These are phyloP conservation scores for Liolophura sinensis DNA, from an alignment of 1,140 invertebrate genomes.

Conservation along the genomic window DNA sequence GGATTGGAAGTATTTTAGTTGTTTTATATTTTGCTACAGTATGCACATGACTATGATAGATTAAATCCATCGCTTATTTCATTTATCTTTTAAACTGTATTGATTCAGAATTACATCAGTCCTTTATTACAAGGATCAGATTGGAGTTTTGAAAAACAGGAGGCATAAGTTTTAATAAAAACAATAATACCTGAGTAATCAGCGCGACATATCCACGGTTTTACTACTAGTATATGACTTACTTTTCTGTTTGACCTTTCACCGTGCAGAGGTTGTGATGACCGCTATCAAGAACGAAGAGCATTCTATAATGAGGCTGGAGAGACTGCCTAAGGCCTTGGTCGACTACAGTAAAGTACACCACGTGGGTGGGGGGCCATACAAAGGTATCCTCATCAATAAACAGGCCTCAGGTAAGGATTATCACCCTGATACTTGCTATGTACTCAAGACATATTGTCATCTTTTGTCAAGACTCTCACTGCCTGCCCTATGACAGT, in stretches of 20 bases:
- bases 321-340: conserved; percentile 35
- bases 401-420: conserved; percentile 40
- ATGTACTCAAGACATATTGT: too few species aligned
- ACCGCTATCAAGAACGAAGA: conserved; percentile 45
- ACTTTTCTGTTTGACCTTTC: neutral
- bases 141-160: neutral
- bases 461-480: neutral
- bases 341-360: conserved; percentile 41
- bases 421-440: neutral
- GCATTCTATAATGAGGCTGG: conserved; percentile 39
- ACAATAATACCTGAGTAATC: neutral
- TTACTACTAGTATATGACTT: neutral
- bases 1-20: too few species aligned
- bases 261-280: conserved; percentile 45
- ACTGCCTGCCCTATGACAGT: neutral
- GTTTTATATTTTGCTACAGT: too few species aligned
- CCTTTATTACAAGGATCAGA: neutral
- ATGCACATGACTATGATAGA: too few species aligned
- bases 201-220: neutral
- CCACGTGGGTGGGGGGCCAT: conserved; percentile 43
- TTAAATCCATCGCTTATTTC: too few species aligned
- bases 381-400: conserved; percentile 51
- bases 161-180: neutral
- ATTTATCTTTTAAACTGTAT: too few species aligned
- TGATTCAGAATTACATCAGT: neutral